Conservation (phyloP, 2,113 vertebrate genomes). For the Talpa occidentalis region DNA sequence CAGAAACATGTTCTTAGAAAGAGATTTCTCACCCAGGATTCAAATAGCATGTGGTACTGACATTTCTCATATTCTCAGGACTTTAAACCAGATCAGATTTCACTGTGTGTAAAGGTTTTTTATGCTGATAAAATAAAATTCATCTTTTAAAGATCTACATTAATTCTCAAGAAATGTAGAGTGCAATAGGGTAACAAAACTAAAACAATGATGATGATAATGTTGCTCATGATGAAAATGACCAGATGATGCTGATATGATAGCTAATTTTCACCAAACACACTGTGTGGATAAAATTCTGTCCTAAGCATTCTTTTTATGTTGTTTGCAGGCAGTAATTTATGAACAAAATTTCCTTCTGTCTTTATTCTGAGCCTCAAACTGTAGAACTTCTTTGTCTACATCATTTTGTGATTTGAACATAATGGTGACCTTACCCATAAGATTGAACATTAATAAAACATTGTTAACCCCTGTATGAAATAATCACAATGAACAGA, state of each 20-base stretch:
- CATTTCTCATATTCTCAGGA: neutral
- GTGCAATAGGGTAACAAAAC: no score
- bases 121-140: no score
- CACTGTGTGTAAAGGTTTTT: neutral
- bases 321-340: neutral
- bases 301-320: neutral
- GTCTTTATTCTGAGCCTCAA: no score
- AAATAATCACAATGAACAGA: no score
- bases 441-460: neutral
- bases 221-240: no score
- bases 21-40: neutral
- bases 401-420: neutral
- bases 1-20: neutral
- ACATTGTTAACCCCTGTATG: neutral
- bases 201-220: no score
- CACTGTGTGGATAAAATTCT: neutral
- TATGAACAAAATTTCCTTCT: neutral
- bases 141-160: no score
- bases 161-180: no score
- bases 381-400: neutral
- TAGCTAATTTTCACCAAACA: neutral
- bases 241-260: no score
- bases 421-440: neutral
- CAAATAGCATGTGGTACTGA: no score
- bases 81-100: neutral